A percentile compares a stretch with the other conserved stretches of the same genome.
phyloP scores from a whole-genome alignment of 2,888 invertebrate genomes.

The Elysia crispata region DNA sequence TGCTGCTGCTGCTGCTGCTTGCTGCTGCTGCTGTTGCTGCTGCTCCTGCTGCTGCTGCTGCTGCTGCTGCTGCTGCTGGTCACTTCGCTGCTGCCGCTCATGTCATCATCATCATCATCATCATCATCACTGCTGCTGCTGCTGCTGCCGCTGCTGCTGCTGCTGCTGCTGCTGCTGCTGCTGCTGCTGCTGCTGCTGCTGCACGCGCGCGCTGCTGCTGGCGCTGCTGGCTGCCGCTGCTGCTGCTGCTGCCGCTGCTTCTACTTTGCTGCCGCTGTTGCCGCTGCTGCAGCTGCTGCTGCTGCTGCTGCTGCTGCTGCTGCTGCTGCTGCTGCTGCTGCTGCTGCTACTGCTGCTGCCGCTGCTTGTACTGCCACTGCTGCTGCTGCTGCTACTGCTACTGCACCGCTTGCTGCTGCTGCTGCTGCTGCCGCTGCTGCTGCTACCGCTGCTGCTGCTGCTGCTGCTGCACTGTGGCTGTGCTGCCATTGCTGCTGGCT shows the following conservation, averaged over 20 bases:
- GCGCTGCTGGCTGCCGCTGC: no score
- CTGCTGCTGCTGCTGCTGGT: conserved; percentile 9
- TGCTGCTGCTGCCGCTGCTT: no score
- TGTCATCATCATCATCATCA: no score
- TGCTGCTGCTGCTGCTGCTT: no score
- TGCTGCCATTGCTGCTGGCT: no score
- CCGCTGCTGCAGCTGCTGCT: conserved; percentile 1
- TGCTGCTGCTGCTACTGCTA: no score
- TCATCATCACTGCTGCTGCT: no score
- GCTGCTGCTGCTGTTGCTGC: conserved; percentile 1
- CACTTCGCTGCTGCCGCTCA: no score
- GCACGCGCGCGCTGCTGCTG: not conserved
- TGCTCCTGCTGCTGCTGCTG: conserved; percentile 4
- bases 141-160: conserved; percentile 9
- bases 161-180: conserved; percentile 1
- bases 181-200: not conserved
- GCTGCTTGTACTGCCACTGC: no score
- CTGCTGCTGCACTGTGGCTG: no score
- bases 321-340: conserved; percentile 9
- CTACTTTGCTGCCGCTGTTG: not conserved
- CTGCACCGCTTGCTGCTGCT: not conserved
- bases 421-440: conserved; percentile 4
- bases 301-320: conserved; percentile 9
- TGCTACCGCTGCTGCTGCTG: conserved; percentile 1
- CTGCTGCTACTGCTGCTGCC: conserved; percentile 3